Evolutionary conservation across 2,113 vertebrate species (phyloP), one percentile per base, ranked within the genome.

Genomic region (Pterocles burchelli): DNA sequence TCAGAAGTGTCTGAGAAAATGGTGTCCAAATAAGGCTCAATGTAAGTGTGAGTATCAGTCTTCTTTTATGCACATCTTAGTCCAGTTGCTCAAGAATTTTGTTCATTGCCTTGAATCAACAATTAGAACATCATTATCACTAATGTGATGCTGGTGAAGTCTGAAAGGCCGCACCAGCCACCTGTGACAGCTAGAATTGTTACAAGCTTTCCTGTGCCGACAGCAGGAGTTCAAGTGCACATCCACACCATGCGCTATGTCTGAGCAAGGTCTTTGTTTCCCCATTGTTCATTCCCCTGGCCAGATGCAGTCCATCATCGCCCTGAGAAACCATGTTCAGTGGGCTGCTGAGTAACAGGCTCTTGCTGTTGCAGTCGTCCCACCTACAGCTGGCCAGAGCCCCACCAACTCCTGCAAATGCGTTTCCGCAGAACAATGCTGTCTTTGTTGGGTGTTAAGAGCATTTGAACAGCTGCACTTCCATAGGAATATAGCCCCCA

Each of bases 381-480:
- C 87, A 61, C 68, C 72, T 93, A 62, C 90, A 92, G 75, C 80
- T 93, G 86, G 51, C 88, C 49, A 66, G 54, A 74, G 51, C 66
- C 41, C 9, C 38, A 59, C 43, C 36, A 34, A 14, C 45, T 26
- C 80, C 1, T 0, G 52, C 66, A 57, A 63, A 79, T 0, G 0
- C 1, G 5, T 46, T 90, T 90, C 59, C 15, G 1, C 31, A 31
- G 70, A 93, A 97, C 90, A 97, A 90, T 78, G 77, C 29, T 49
- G 29, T 33, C 90, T 94, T 96, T 97, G 96, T 97, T 87, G 80
- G 82, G 34, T 46, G 65, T 25, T 88, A 34, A 73, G 71, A 66
- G n/a, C 67, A 41, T 75, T 77, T 84, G 76, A 93, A 84, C 94
- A 97, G 93, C 89, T 95, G 94, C 88, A 67, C 68, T 74, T 76